These are phyloP conservation scores for Cyaniris semiargus DNA, from an alignment of 2,888 invertebrate species.

Conservation along the genomic window DNA sequence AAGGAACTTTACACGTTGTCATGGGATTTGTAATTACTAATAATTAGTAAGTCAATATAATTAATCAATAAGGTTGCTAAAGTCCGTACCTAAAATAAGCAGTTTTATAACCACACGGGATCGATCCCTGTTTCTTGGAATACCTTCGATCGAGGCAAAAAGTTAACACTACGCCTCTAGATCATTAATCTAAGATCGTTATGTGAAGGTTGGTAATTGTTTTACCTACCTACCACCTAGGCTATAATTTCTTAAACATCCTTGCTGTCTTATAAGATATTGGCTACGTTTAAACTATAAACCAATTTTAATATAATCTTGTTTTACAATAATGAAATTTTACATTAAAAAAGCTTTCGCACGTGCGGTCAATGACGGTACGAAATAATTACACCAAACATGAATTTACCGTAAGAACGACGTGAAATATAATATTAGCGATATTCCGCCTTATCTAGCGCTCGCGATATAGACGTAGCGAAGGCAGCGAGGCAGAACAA, in stretches of 20 bases:
- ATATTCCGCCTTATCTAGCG: conserved; percentile 10
- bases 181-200: conserved; percentile 12
- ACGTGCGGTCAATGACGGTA: neutral
- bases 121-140: neutral
- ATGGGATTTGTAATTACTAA: too few relatives aligned
- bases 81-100: neutral
- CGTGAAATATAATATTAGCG: conserved; percentile 12
- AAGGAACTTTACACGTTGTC: too few relatives aligned
- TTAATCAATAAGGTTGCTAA: neutral
- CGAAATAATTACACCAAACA: neutral
- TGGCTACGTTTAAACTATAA: neutral
- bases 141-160: neutral
- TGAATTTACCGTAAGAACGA: conserved; percentile 1
- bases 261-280: neutral
- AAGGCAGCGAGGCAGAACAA: conserved; percentile 3
- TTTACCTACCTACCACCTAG: conserved; percentile 1
- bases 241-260: neutral
- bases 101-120: neutral
- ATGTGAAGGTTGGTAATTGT: neutral
- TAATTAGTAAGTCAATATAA: too few relatives aligned
- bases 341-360: neutral
- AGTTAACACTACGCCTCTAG: neutral
- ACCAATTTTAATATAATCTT: neutral
- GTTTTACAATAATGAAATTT: neutral
- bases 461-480: conserved; percentile 1